Evolutionary conservation across 2,113 vertebrate species (phyloP).

Genomic region (Microcebus ravelobensis): DNA sequence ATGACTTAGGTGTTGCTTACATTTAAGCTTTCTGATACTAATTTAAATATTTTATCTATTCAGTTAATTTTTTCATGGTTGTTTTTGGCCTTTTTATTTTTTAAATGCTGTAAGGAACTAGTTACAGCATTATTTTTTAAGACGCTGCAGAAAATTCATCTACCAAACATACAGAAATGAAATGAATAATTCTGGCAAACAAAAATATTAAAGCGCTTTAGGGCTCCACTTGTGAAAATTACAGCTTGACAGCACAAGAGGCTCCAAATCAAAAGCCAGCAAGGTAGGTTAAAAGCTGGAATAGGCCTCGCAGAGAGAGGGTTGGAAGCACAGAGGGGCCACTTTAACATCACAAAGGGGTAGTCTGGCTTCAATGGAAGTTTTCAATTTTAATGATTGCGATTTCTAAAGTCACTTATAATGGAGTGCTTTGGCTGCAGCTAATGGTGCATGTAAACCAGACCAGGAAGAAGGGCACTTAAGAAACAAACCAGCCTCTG

Average conservation of each 20-base stretch:
- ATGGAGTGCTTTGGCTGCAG: not conserved
- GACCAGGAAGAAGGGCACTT: constrained; percentile 23
- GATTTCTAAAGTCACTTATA: constrained; percentile 54
- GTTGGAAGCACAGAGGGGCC: not conserved
- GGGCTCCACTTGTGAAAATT: constrained; percentile 64
- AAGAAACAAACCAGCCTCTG: not conserved
- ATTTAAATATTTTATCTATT: constrained; percentile 49
- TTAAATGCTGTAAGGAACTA: not conserved
- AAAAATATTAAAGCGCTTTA: constrained; percentile 60
- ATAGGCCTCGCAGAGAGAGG: constrained; percentile 1
- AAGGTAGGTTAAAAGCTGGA: constrained; percentile 46
- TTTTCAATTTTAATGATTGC: constrained; percentile 59
- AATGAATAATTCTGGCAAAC: constrained; percentile 52
- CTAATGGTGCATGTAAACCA: constrained; percentile 57
- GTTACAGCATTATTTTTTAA: constrained; percentile 19
- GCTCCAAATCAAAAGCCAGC: constrained; percentile 46
- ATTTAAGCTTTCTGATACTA: not conserved
- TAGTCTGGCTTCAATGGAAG: constrained; percentile 45
- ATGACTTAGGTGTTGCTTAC: not conserved
- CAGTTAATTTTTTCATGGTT: not conserved
- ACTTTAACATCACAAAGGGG: constrained; percentile 34
- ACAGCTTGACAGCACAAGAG: constrained; percentile 35
- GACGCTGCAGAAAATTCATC: constrained; percentile 26
- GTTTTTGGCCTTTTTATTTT: not conserved
- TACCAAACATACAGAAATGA: constrained; percentile 22